Evolutionary conservation across 2,797 vertebrate species (phyloP), one percentile per base, ranked within the genome.

Genomic region (Danio albolineatus): DNA sequence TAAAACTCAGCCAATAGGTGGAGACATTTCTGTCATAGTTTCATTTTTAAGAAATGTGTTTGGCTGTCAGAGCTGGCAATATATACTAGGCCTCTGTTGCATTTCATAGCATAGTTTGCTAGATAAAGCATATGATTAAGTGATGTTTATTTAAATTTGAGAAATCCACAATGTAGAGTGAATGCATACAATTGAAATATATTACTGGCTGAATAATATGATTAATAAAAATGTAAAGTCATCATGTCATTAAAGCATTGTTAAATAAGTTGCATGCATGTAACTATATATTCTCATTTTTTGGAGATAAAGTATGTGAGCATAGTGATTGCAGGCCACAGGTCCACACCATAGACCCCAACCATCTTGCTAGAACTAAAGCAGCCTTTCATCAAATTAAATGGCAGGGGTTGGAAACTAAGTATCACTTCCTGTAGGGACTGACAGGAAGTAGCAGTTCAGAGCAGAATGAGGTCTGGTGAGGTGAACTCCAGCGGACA

Each of bases 381-480:
- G 36, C 49, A 53, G 5, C 14, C 5, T 69, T 28, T 54, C 49
- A 13, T 17, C n/a, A 54, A 8, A 39, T 70, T 13, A 41, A 19
- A 4, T 4, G 28, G 4, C 49, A 51, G 28, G 1, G 19, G 16
- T 12, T 53, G 2, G 0, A 70, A 54, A 70, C 49, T 54, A 54
- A 54, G 0, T 53, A 41, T 41, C 6, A 17, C 41, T 70, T 70
- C 67, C 49, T 70, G 67, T 41, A 70, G 36, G 4, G 49, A 70
- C 36, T 41, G n/a, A 41, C 67, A 54, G 49, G 36, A 70, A 54
- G 67, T 54, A 41, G n/a, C 36, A 54, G n/a, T 41, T 70, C 49
- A 54, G 36, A 2, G 4, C 5, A n/a, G 59, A 61, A 39, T 13
- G 59, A 39, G 59, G 6, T 4, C 14, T 61, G 59, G 59, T 38